Evolutionary conservation across 2,888 invertebrate species (phyloP).

Genomic region (Brachypalpus laphriformis): DNA sequence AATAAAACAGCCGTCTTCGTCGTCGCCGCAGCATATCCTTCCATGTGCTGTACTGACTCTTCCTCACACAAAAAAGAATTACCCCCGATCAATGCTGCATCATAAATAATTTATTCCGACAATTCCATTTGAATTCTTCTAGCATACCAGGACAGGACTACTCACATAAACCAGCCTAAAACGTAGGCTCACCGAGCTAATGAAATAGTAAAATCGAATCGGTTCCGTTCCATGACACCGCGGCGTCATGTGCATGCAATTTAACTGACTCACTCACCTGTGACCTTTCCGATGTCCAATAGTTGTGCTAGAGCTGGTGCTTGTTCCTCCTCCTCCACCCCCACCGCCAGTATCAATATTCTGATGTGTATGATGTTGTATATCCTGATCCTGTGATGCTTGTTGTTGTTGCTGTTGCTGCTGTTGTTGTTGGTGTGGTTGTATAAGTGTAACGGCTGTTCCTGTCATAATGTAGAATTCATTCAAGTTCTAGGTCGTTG

Average conservation of each 20-base stretch:
- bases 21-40: constrained; percentile 3
- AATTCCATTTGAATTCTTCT: constrained; percentile 37
- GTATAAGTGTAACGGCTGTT: constrained; percentile 70
- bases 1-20: constrained; percentile 22
- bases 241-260: constrained; percentile 86
- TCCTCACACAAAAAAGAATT: not conserved
- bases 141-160: not conserved
- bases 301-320: constrained; percentile 79
- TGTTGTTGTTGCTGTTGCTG: constrained; percentile 67
- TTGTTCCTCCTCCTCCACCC: constrained; percentile 79
- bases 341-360: constrained; percentile 76
- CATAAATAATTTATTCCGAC: constrained; percentile 61
- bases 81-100: constrained; percentile 59
- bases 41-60: not conserved
- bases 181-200: constrained; percentile 29
- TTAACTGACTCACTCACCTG: constrained; percentile 83
- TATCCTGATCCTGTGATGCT: constrained; percentile 70
- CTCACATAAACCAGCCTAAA: constrained; percentile 9
- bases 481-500: constrained; percentile 74
- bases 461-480: constrained; percentile 78
- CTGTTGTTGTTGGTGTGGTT: constrained; percentile 64
- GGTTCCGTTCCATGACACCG: constrained; percentile 60
- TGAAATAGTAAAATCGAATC: constrained; percentile 78
- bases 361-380: constrained; percentile 58
- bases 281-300: constrained; percentile 87